Percentiles rank a stretch among this genome's conserved stretches.
Evolutionary conservation across 2,888 invertebrate species (phyloP).

Genomic region (Lasioglossum malachurum): DNA sequence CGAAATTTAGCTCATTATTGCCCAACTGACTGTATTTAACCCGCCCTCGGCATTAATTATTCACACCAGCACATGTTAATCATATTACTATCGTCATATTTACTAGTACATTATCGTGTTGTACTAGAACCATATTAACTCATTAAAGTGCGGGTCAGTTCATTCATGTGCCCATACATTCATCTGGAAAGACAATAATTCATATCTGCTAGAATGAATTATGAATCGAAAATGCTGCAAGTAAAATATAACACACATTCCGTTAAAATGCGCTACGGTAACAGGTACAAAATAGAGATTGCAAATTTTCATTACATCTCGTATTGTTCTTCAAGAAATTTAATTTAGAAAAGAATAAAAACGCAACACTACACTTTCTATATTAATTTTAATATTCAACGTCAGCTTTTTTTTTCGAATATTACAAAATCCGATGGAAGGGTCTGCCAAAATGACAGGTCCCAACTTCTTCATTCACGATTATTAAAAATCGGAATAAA

Average conservation of each 20-base stretch:
- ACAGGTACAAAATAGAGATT: not conserved
- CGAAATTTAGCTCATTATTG: not conserved
- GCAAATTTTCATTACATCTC: not conserved
- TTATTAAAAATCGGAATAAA: not conserved
- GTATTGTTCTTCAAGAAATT: not conserved
- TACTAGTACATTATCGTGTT: not conserved
- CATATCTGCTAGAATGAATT: not conserved
- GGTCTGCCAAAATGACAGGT: no score
- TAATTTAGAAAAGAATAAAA: not conserved
- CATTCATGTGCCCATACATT: not conserved
- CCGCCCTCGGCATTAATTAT: not conserved
- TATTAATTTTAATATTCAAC: no score
- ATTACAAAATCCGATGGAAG: no score
- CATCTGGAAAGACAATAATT: not conserved
- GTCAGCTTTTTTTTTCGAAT: no score
- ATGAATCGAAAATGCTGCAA: not conserved
- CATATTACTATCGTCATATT: not conserved
- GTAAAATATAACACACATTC: not conserved
- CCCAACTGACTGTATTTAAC: not conserved
- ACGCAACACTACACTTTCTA: not conserved
- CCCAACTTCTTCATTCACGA: not conserved
- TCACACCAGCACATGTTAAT: not conserved
- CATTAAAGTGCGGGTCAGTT: not conserved
- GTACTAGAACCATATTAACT: not conserved
- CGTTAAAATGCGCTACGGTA: not conserved